These are phyloP conservation scores for Trypoxylus dichotomus DNA, from an alignment of 1,140 invertebrate species.

Conservation along the genomic window DNA sequence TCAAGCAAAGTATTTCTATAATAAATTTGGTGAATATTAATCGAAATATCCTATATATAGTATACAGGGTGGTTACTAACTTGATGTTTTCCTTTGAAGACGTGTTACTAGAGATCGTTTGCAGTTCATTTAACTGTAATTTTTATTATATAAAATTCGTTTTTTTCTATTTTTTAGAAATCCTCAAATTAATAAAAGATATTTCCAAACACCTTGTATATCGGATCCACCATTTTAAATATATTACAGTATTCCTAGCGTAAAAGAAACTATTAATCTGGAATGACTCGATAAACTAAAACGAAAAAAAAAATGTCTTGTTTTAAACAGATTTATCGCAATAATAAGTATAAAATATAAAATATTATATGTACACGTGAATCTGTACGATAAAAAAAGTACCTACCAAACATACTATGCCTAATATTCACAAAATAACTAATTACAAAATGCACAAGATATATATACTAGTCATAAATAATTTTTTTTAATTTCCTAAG, in stretches of 20 bases:
- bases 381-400: neutral
- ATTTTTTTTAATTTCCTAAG: neutral
- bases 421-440: neutral
- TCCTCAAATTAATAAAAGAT: no score
- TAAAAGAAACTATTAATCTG: neutral
- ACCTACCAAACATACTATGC: neutral
- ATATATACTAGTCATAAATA: neutral
- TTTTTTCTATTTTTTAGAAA: no score
- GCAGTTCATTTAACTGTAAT: no score
- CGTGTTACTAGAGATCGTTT: no score
- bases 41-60: no score
- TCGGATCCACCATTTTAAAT: neutral
- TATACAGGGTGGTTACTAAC: no score
- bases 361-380: neutral
- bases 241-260: no score
- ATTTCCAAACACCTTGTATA: no score
- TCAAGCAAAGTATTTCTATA: no score
- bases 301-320: neutral
- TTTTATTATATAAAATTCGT: no score
- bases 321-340: neutral
- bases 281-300: neutral
- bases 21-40: no score
- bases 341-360: neutral
- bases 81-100: no score
- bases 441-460: neutral